Conservation (phyloP, 2,888 invertebrate genomes). For the Autographa pulchrina region DNA sequence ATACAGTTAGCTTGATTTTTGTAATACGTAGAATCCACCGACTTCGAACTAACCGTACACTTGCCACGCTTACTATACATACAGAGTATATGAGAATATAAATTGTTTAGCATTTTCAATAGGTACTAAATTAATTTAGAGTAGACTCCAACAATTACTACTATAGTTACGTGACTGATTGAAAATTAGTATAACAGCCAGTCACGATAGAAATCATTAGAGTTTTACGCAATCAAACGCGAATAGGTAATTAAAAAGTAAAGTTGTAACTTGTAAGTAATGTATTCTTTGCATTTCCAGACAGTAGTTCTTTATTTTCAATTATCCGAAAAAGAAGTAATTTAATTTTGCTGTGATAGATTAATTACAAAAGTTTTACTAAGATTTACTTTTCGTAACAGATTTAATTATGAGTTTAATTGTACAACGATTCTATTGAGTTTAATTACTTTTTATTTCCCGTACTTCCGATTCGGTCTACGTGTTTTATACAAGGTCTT, state of each 20-base stretch:
- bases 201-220: slow-evolving; percentile 30
- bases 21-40: not conserved
- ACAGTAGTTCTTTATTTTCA: not conserved
- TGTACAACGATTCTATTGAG: too few relatives aligned
- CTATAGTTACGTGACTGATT: slow-evolving; percentile 46
- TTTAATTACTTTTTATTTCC: too few relatives aligned
- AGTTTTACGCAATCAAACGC: slow-evolving; percentile 10
- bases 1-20: not conserved
- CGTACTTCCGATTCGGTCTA: too few relatives aligned
- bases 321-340: not conserved
- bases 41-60: not conserved
- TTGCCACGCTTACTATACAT: not conserved
- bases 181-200: slow-evolving; percentile 34
- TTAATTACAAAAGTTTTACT: too few relatives aligned
- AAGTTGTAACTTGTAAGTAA: not conserved
- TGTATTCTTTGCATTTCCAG: not conserved
- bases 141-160: not conserved
- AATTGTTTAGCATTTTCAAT: not conserved
- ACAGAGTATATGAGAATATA: not conserved
- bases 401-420: too few relatives aligned
- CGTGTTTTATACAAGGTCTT: not conserved
- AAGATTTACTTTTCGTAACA: too few relatives aligned
- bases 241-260: slow-evolving; percentile 8
- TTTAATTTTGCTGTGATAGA: not conserved
- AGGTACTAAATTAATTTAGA: not conserved